Conservation (phyloP, 2,888 invertebrate species). For the Lacanobia wlatinum region DNA sequence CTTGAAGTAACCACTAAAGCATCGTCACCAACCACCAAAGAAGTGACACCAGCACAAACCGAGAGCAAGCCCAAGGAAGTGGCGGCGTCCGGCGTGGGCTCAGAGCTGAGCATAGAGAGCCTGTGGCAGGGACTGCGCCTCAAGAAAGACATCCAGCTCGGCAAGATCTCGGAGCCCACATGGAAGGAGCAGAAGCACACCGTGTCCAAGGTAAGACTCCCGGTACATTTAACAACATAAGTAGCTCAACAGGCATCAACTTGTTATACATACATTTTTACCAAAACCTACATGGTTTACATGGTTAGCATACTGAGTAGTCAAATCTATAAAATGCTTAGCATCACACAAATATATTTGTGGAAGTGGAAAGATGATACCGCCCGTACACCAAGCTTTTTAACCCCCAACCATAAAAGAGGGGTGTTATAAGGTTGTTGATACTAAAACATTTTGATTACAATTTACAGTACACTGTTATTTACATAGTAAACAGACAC, state of each 20-base stretch:
- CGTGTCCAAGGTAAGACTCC: conserved; percentile 80
- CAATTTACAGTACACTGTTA: no score
- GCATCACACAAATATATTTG: no score
- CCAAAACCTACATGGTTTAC: no score
- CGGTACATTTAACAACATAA: not conserved
- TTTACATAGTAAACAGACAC: no score
- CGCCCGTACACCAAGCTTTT: no score
- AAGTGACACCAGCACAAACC: conserved; percentile 3
- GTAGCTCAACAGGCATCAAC: not conserved
- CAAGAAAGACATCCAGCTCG: conserved; percentile 84
- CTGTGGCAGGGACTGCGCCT: conserved; percentile 83
- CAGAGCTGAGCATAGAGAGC: conserved; percentile 80
- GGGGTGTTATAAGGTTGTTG: no score
- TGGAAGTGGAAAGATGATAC: no score
- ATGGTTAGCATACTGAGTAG: no score
- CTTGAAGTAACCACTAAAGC: conserved; percentile 64
- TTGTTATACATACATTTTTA: no score
- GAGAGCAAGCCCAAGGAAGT: conserved; percentile 47
- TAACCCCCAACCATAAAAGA: no score
- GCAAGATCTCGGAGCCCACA: conserved; percentile 83
- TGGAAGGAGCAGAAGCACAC: conserved; percentile 84
- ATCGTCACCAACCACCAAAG: not conserved
- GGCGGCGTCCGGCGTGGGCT: conserved; percentile 71
- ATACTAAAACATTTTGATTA: no score
- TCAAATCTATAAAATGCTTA: no score